phyloP scores from a whole-genome alignment of 2,888 invertebrate genomes.

The Coleophora deauratella region DNA sequence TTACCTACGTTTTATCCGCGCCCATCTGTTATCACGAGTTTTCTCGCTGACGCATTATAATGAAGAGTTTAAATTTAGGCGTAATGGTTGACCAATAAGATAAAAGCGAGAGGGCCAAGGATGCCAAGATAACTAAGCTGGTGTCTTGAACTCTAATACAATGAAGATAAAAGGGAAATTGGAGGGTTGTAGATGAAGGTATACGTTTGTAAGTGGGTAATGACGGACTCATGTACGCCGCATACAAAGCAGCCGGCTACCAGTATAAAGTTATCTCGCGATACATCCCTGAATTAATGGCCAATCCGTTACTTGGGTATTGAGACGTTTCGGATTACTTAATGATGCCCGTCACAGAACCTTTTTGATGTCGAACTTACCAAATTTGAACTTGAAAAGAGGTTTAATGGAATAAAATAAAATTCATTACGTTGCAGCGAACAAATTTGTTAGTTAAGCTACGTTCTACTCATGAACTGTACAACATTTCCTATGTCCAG shows the following conservation, averaged over 20 bases:
- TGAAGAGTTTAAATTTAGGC: slow-evolving; percentile 74
- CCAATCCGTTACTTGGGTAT: slow-evolving; percentile 72
- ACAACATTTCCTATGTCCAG: no score
- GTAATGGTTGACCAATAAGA: slow-evolving; percentile 74
- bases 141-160: slow-evolving; percentile 18
- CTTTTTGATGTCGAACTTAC: slow-evolving; percentile 30
- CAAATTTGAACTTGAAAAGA: not conserved
- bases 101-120: slow-evolving; percentile 65
- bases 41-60: slow-evolving; percentile 69
- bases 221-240: slow-evolving; percentile 68
- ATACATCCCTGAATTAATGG: slow-evolving; percentile 73
- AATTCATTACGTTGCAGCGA: no score
- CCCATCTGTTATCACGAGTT: slow-evolving; percentile 58
- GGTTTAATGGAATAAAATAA: no score
- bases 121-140: slow-evolving; percentile 28
- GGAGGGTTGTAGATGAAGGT: slow-evolving; percentile 10
- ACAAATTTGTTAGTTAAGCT: no score
- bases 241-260: slow-evolving; percentile 73
- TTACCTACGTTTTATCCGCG: slow-evolving; percentile 64
- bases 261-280: slow-evolving; percentile 73
- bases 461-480: no score
- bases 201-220: slow-evolving; percentile 47
- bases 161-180: slow-evolving; percentile 29
- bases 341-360: slow-evolving; percentile 52
- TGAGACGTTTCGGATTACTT: slow-evolving; percentile 64